Percentiles rank a stretch among this genome's conserved stretches.
These are phyloP conservation scores for Ectobius pallidus DNA, from an alignment of 2,888 invertebrate species.

Conservation along the genomic window DNA sequence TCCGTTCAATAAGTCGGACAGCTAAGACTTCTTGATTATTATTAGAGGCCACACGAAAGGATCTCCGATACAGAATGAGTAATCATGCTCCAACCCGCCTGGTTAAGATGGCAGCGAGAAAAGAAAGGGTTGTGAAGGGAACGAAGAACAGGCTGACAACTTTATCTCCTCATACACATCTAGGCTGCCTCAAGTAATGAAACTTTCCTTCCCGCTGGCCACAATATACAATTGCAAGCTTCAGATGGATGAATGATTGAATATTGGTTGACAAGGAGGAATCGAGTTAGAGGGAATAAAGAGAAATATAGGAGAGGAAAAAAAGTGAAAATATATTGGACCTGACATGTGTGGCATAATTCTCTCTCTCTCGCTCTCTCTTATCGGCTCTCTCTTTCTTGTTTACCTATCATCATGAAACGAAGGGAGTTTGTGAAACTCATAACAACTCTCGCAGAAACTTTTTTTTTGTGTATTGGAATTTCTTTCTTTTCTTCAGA, in stretches of 20 bases:
- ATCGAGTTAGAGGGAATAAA: neutral
- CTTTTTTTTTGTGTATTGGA: no score
- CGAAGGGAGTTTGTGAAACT: no score
- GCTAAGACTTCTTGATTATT: no score
- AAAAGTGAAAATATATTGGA: constrained; percentile 1
- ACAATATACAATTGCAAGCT: neutral
- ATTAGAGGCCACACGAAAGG: no score
- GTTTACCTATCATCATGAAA: constrained; percentile 1
- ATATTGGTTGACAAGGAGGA: constrained; percentile 2
- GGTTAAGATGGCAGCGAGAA: neutral
- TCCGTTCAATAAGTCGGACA: no score
- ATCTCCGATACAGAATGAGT: neutral
- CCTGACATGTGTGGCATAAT: neutral
- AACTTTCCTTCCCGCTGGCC: neutral
- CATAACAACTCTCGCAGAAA: no score
- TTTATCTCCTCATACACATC: neutral
- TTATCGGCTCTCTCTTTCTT: no score
- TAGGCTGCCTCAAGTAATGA: neutral
- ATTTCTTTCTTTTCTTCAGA: no score
- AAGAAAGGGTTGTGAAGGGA: neutral
- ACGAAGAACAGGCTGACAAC: neutral
- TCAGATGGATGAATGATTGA: constrained; percentile 14
- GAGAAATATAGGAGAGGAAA: neutral
- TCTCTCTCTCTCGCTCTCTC: neutral
- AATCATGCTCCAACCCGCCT: neutral